Base-by-base conservation (phyloP, 2,113 vertebrate genomes). In the Marmota monax region DNA sequence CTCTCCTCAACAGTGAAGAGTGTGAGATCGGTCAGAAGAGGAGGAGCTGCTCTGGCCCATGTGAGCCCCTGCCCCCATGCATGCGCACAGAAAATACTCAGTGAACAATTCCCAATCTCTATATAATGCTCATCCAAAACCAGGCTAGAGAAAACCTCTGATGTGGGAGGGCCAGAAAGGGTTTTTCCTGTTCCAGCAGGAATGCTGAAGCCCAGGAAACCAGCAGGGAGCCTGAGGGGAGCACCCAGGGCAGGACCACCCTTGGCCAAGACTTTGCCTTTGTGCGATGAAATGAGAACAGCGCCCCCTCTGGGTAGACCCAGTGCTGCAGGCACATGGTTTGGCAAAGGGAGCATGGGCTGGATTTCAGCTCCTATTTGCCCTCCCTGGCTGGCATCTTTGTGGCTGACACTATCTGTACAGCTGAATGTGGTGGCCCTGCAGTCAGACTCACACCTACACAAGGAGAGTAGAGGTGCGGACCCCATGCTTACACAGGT, bases 131-230 rank as follows among this genome's bases (percentile, higher is more conserved):
- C 56, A 58, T 90, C 22, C 84, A 67, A 94, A 96, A 61, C 70
- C 48, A 96, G 72, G 70, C 91, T 58, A 65, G 58, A 84, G 76
- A 53, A 89, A 96, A 80, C 23, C 53, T 92, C 32, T 72, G 34
- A 53, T 22, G 29, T 39, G 79, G 5, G 61, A 82, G 53, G 78
- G 58, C 23, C 70, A 34, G 56, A 74, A 37, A 88, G 70, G 61
- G 72, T 45, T 45, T 45, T 45, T 45, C 45, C 45, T 45, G 45
- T 45, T 45, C 45, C 16, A 42, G 39, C 20, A 29, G 76, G 76
- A 72, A 61, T 45, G 13, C 23, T 61, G 56, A 39, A 61, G 45
- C 27, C 58, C 45, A 78, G 74, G 77, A 67, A 58, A 84, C 23
- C n/a, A 1, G 7, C 48, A 51, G 7, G 29, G 51, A 91, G 20